Conservation (phyloP, 2,888 invertebrate genomes). For the Megastigmus dorsalis region DNA sequence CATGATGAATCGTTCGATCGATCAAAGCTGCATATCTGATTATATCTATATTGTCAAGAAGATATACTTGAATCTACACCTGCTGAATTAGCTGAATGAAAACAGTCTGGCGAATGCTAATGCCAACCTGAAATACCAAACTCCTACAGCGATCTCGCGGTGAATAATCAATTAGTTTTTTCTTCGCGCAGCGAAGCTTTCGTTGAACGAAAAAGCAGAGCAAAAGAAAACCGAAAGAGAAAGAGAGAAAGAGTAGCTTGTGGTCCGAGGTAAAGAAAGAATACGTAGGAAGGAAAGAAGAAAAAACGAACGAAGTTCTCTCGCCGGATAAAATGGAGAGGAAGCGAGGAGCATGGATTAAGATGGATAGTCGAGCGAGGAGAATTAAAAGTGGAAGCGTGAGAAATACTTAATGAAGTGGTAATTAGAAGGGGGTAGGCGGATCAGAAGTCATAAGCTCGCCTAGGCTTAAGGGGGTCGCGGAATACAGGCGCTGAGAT, state of each 20-base stretch:
- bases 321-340: neutral
- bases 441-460: neutral
- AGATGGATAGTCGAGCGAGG: constrained; percentile 43
- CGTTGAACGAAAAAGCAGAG: neutral
- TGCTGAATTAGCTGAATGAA: too few relatives aligned
- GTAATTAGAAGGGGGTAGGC: constrained; percentile 45
- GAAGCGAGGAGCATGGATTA: constrained; percentile 33
- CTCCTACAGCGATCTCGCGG: too few relatives aligned
- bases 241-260: constrained; percentile 12
- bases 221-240: neutral
- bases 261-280: too few relatives aligned
- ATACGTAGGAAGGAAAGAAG: neutral
- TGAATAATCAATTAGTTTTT: constrained; percentile 25
- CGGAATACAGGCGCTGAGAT: too few relatives aligned
- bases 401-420: constrained; percentile 44
- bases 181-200: too few relatives aligned
- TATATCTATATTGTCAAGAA: too few relatives aligned
- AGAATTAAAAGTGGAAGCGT: constrained; percentile 48
- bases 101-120: too few relatives aligned
- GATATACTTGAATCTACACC: too few relatives aligned
- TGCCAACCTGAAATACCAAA: too few relatives aligned
- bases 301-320: neutral
- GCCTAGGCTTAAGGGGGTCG: neutral
- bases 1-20: too few relatives aligned
- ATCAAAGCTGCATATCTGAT: too few relatives aligned